These are phyloP conservation scores for Molorchus minor DNA, from an alignment of 2,888 invertebrate species.

Conservation along the genomic window DNA sequence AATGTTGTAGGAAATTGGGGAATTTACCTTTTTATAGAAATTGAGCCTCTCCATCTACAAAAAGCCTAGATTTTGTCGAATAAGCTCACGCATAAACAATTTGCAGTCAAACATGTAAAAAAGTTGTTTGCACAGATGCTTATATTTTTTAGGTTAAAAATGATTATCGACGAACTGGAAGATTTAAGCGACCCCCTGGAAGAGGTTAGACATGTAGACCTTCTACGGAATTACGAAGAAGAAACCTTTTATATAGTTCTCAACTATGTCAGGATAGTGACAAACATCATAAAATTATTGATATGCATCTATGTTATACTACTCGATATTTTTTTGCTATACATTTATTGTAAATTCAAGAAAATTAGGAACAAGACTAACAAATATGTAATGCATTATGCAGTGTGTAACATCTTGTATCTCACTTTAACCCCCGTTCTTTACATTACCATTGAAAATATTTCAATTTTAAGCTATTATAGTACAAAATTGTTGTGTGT, in stretches of 20 bases:
- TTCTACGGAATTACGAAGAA: constrained; percentile 13
- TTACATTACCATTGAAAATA: constrained; percentile 21
- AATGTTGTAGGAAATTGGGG: too few relatives aligned
- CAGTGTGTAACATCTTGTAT: constrained; percentile 33
- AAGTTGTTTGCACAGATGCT: too few relatives aligned
- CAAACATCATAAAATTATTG: constrained; percentile 18
- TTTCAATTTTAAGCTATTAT: not conserved
- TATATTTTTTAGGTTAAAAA: not conserved
- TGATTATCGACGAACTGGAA: not conserved
- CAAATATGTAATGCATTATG: constrained; percentile 29
- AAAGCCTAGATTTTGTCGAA: too few relatives aligned
- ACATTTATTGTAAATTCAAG: constrained; percentile 4
- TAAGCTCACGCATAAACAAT: too few relatives aligned
- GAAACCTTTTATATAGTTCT: not conserved
- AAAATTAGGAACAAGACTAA: constrained; percentile 15
- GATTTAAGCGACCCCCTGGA: not conserved
- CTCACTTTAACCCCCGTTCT: constrained; percentile 28
- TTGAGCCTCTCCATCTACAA: too few relatives aligned
- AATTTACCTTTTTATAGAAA: too few relatives aligned
- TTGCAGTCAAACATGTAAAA: too few relatives aligned
- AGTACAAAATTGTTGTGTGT: constrained; percentile 22
- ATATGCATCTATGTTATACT: constrained; percentile 5
- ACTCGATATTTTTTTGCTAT: not conserved
- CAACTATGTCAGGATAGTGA: constrained; percentile 11
- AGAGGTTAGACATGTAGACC: not conserved